Percentiles rank a stretch among this genome's conserved stretches.
Conservation (phyloP, 2,797 vertebrate species). For the Phataginus tetradactyla region DNA sequence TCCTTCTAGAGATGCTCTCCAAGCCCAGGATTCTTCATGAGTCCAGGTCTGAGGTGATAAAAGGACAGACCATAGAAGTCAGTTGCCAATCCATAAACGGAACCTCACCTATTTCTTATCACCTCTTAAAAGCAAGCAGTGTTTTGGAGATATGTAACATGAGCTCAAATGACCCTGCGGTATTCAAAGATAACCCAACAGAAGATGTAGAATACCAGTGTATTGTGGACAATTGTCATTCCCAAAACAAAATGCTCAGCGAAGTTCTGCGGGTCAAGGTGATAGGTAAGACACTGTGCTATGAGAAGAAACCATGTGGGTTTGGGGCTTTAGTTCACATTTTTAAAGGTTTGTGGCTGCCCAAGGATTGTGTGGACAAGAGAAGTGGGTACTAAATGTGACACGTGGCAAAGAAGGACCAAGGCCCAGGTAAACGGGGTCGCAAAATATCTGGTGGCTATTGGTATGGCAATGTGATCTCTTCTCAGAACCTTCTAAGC, state of each 20-base stretch:
- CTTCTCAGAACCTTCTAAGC: neutral
- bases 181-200: conserved; percentile 80
- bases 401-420: neutral
- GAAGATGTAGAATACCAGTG: conserved; percentile 81
- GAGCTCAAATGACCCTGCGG: conserved; percentile 67
- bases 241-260: conserved; percentile 71
- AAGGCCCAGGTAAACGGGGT: neutral
- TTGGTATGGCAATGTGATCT: neutral
- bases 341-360: neutral
- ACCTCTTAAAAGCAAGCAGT: conserved; percentile 76
- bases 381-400: neutral
- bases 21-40: conserved; percentile 80
- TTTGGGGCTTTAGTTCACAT: neutral
- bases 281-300: conserved; percentile 83
- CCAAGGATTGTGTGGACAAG: too few relatives aligned
- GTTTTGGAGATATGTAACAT: neutral
- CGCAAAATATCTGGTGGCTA: neutral
- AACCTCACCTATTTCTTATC: conserved; percentile 84
- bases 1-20: conserved; percentile 85
- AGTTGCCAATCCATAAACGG: conserved; percentile 82
- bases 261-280: conserved; percentile 82
- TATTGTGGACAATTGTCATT: conserved; percentile 83
- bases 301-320: neutral
- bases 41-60: conserved; percentile 76
- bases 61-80: conserved; percentile 82